Evolutionary conservation across 2,797 vertebrate species (phyloP).

Genomic region (Liparis tanakae): DNA sequence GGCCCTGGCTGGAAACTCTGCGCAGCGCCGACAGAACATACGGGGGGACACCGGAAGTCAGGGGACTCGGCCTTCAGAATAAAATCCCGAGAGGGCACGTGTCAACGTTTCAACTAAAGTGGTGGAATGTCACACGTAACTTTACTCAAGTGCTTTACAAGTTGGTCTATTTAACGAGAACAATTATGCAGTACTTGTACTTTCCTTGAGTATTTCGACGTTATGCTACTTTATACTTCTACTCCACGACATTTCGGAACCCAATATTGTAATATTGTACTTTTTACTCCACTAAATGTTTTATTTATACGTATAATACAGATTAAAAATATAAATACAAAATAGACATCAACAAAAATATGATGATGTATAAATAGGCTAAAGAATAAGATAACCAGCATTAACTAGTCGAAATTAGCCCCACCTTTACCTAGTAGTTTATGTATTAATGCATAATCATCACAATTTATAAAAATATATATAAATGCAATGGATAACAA

Average conservation of each 20-base stretch:
- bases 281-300: neutral
- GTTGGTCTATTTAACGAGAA: neutral
- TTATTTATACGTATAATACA: neutral
- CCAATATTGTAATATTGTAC: neutral
- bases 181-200: neutral
- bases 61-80: conserved; percentile 53
- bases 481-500: neutral
- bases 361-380: neutral
- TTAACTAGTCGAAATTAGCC: no score
- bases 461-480: no score
- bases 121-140: neutral
- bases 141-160: neutral
- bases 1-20: conserved; percentile 60
- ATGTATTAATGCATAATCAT: no score
- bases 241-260: no score
- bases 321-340: neutral
- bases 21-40: conserved; percentile 33
- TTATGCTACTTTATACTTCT: neutral
- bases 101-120: neutral
- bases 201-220: neutral
- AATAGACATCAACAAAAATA: neutral
- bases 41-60: conserved; percentile 45
- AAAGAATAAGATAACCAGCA: neutral
- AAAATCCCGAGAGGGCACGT: conserved; percentile 7
- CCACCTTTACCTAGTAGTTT: no score